A percentile compares a stretch with the other conserved stretches of the same genome.
Evolutionary conservation across 2,797 vertebrate species (phyloP).

Genomic region (Fringilla coelebs): DNA sequence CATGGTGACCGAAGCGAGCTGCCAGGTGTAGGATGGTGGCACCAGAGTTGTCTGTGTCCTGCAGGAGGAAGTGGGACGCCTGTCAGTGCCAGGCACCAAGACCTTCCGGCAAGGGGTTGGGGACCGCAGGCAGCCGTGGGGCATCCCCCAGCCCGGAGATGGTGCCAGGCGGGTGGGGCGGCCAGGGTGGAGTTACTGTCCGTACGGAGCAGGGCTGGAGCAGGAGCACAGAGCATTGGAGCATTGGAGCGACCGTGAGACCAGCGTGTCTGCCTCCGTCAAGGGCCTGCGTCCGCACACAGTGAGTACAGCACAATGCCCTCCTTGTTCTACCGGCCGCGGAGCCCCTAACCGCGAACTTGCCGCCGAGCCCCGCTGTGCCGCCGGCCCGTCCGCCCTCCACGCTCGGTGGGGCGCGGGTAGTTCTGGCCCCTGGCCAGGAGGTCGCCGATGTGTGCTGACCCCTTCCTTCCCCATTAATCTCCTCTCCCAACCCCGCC

Average conservation of each 20-base stretch:
- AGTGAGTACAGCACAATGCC: neutral
- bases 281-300: neutral
- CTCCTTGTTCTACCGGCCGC: neutral
- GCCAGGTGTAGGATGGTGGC: constrained; percentile 94
- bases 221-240: neutral
- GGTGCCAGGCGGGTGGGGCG: neutral
- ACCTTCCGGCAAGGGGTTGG: neutral
- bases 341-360: neutral
- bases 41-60: constrained; percentile 93
- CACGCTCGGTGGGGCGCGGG: neutral
- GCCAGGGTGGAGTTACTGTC: neutral
- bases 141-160: neutral
- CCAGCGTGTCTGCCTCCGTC: neutral
- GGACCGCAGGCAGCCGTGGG: neutral
- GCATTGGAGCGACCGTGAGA: neutral
- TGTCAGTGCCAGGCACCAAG: neutral
- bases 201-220: neutral
- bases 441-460: neutral
- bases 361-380: neutral
- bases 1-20: constrained; percentile 92
- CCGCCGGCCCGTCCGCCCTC: neutral
- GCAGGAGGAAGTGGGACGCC: neutral
- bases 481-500: neutral
- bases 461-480: constrained; percentile 18
- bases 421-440: neutral